Base-by-base conservation (phyloP, 2,797 vertebrate species). In the Synanceia verrucosa region DNA sequence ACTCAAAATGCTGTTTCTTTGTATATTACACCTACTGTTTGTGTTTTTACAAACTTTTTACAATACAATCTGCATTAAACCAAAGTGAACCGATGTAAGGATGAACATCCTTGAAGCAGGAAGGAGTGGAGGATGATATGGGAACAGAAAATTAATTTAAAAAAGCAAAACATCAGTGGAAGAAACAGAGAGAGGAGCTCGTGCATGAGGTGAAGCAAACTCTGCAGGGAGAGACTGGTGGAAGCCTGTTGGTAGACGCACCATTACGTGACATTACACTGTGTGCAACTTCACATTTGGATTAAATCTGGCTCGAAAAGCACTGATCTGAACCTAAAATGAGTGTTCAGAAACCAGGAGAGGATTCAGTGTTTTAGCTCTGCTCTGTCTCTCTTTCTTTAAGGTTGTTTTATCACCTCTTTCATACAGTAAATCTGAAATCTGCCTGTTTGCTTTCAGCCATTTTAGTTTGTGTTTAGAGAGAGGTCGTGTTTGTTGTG, bases 381-480 rank as follows among this genome's bases (percentile, higher is more conserved):
- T 62, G 8, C 3, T 7, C 6, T 7, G n/a, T 24, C 4, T 34
- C 14, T 29, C 7, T 34, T n/a, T 50, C 3, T 34, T 26, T 29
- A 8, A n/a, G n/a, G n/a, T n/a, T n/a, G n/a, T n/a, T 51, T 23
- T 39, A 4, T 56, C 48, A 59, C 6, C 21, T 26, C 29, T 19
- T n/a, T 36, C 6, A 2, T 12, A 58, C n/a, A 18, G 5, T 63
- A 59, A 24, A 59, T 65, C 41, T 63, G 9, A 12, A 26, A 41
- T 18, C 18, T 13, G 33, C 9, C 9, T 6, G 2, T 28, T 14
- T 26, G 39, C 51, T 64, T 24, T 41, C 24, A 41, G 50, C 31
- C 55, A 58, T 55, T 73, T 70, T 57, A 56, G 16, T 31, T 18
- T n/a, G 23, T 48, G 26, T 55, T 73, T 61, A 28, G 41, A 79